These are phyloP conservation scores for Paralvinella palmiformis DNA, from an alignment of 1,140 invertebrate genomes.

Conservation along the genomic window DNA sequence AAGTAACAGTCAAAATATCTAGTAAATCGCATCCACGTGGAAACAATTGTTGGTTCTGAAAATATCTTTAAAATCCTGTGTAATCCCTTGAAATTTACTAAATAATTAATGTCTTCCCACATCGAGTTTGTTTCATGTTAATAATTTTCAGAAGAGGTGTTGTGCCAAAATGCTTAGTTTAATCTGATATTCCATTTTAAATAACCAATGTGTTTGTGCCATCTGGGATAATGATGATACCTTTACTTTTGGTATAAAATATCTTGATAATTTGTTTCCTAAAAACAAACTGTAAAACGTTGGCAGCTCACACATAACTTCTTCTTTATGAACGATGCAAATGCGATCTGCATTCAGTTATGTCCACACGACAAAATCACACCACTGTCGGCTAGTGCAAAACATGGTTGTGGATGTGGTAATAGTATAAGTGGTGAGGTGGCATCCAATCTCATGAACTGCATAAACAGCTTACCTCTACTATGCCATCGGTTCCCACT, in stretches of 20 bases:
- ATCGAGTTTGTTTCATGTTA: constrained; percentile 23
- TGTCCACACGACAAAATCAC: constrained; percentile 24
- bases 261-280: not conserved
- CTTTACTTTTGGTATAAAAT: constrained; percentile 1
- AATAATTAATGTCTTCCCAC: constrained; percentile 9
- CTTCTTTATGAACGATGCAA: not conserved
- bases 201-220: not conserved
- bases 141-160: constrained; percentile 21
- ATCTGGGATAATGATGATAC: not conserved
- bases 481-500: constrained; percentile 12
- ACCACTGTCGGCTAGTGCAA: constrained; percentile 14
- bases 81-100: constrained; percentile 12
- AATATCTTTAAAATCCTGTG: constrained; percentile 14
- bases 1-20: constrained; percentile 8
- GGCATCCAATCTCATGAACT: constrained; percentile 1
- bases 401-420: constrained; percentile 22
- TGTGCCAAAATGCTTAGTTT: constrained; percentile 16
- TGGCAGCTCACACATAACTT: constrained; percentile 5
- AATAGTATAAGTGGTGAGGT: constrained; percentile 18
- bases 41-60: constrained; percentile 6
- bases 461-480: constrained; percentile 22
- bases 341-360: constrained; percentile 11
- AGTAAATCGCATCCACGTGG: constrained; percentile 4
- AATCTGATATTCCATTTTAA: not conserved
- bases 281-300: constrained; percentile 1